Conservation (phyloP, 92 coral and sea anemone genomes). For the Parazoanthus darwini region DNA sequence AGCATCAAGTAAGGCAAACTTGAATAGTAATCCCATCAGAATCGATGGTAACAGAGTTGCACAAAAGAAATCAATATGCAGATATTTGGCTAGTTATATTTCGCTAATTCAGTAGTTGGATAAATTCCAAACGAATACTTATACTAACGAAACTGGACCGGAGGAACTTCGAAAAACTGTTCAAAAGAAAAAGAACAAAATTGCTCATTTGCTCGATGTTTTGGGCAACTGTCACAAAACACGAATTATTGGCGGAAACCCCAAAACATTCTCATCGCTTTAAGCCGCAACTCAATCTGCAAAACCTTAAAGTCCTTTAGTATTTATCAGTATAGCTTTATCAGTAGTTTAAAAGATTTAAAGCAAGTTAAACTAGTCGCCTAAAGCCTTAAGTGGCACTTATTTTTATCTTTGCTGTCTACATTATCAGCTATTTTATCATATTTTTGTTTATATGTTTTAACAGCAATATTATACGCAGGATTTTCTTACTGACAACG, state of each 20-base stretch:
- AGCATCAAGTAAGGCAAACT: too few relatives aligned
- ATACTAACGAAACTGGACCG: not conserved
- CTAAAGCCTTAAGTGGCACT: not conserved
- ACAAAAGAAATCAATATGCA: not conserved
- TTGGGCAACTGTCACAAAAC: not conserved
- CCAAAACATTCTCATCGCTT: not conserved
- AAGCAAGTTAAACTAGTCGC: not conserved
- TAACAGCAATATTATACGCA: not conserved
- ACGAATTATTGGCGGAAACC: not conserved
- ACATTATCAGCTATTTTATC: not conserved
- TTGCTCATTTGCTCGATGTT: not conserved
- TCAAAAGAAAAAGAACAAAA: not conserved
- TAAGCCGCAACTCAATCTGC: not conserved
- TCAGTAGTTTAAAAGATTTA: not conserved
- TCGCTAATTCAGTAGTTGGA: not conserved
- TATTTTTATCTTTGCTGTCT: not conserved
- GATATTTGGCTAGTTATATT: not conserved
- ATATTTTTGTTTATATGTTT: not conserved
- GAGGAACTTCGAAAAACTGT: not conserved
- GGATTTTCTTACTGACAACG: not conserved
- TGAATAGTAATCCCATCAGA: not conserved
- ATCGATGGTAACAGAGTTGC: not conserved
- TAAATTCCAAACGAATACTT: not conserved
- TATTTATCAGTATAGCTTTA: not conserved
- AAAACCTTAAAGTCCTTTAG: not conserved